These are phyloP conservation scores for Oryzias dopingdopingensis DNA, from an alignment of 2,797 vertebrate species.

Conservation along the genomic window DNA sequence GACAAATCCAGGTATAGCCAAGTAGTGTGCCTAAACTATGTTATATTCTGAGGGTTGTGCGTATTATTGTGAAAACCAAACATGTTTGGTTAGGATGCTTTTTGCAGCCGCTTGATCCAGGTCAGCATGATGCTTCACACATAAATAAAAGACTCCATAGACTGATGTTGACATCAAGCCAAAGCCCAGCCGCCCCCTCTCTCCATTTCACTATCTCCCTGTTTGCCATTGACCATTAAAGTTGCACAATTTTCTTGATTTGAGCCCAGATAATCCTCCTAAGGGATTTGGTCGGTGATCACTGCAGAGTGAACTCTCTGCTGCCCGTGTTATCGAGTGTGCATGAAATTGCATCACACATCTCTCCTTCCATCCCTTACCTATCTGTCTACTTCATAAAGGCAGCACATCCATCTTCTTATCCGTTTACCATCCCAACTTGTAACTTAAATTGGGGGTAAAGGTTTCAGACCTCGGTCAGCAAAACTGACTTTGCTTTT, in stretches of 20 bases:
- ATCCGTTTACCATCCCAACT: constrained; percentile 13
- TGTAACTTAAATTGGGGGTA: constrained; percentile 14
- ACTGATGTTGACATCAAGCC: constrained; percentile 3
- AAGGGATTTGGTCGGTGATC: constrained; percentile 84
- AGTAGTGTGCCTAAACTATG: too few relatives aligned
- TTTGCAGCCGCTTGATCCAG: background rate
- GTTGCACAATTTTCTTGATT: constrained; percentile 75
- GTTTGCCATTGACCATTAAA: constrained; percentile 59
- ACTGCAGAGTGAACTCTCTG: constrained; percentile 45
- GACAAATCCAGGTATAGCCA: too few relatives aligned
- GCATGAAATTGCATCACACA: constrained; percentile 52
- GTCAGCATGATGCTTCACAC: background rate
- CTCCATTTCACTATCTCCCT: constrained; percentile 32
- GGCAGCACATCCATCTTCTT: constrained; percentile 40
- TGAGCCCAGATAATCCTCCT: constrained; percentile 82
- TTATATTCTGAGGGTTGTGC: too few relatives aligned
- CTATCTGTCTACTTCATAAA: constrained; percentile 21
- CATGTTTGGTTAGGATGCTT: too few relatives aligned
- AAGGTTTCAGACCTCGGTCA: too few relatives aligned
- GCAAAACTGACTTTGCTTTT: too few relatives aligned
- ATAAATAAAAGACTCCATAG: constrained; percentile 4
- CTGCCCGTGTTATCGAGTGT: constrained; percentile 58
- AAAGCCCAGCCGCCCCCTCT: constrained; percentile 1
- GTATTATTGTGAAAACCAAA: too few relatives aligned
- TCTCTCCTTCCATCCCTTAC: constrained; percentile 13